Conservation (phyloP, 2,797 vertebrate species). For the Gymnopithys bicolor region DNA sequence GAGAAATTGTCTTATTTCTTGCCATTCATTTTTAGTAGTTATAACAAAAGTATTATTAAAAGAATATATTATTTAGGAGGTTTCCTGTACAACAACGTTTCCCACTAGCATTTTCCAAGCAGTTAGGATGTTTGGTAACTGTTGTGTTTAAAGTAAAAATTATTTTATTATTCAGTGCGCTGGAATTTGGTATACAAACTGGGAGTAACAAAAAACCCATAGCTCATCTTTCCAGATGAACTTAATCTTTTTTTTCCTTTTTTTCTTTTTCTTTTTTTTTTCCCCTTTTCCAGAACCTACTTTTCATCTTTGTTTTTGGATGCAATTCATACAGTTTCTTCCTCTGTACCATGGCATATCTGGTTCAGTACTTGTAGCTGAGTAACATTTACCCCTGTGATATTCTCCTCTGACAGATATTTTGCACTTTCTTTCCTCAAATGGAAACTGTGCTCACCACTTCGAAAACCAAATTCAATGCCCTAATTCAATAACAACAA, state of each 20-base stretch:
- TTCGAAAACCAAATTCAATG: neutral
- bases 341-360: neutral
- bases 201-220: neutral
- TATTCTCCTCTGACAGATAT: neutral
- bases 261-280: neutral
- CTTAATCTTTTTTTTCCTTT: neutral
- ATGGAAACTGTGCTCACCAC: neutral
- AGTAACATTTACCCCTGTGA: neutral
- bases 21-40: neutral
- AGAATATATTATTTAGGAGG: neutral
- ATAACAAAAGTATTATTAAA: neutral
- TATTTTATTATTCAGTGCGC: neutral
- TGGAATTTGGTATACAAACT: neutral
- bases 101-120: conserved; percentile 19
- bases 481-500: neutral
- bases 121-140: conserved; percentile 19
- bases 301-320: neutral
- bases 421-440: neutral
- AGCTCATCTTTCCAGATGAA: neutral
- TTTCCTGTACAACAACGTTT: conserved; percentile 38
- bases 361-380: neutral
- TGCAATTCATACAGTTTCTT: neutral
- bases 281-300: neutral
- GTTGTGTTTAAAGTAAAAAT: conserved; percentile 38
- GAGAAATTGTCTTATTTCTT: neutral